Percentiles rank a stretch among this genome's conserved stretches.
phyloP scores from a whole-genome alignment of 1,140 invertebrate species.

The Ruditapes philippinarum region DNA sequence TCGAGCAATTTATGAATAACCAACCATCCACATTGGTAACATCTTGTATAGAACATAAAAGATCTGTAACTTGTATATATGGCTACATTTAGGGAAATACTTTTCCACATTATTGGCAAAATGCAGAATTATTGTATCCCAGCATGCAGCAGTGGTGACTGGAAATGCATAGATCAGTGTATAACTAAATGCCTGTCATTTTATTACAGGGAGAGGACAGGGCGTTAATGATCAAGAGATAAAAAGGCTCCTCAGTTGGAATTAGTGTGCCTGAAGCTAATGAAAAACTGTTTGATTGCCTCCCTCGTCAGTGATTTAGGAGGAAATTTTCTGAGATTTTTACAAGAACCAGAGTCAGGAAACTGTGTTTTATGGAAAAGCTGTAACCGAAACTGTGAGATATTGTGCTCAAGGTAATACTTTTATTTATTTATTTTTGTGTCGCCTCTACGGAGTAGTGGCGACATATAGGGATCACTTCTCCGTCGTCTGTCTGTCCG shows the following conservation, averaged over 20 bases:
- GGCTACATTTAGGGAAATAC: no score
- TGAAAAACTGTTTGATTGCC: background rate
- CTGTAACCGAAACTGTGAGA: background rate
- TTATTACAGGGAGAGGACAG: conserved; percentile 1
- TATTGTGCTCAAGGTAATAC: background rate
- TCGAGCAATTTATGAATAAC: no score
- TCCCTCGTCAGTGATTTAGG: background rate
- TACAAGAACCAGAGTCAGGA: background rate
- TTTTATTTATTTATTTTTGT: background rate
- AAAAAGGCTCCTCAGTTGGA: background rate
- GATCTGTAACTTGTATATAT: no score
- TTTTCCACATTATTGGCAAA: background rate
- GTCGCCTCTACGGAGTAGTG: no score
- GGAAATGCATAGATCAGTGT: background rate
- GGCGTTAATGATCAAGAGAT: conserved; percentile 1
- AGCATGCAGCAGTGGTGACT: background rate
- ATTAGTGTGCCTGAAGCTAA: background rate
- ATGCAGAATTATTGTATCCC: background rate
- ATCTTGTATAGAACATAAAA: no score
- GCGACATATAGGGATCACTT: no score
- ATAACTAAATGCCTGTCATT: background rate
- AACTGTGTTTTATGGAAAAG: background rate
- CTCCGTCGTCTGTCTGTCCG: no score
- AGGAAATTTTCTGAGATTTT: background rate
- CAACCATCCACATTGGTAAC: no score